phyloP scores from a whole-genome alignment of 2,113 vertebrate species.

The Egretta garzetta region DNA sequence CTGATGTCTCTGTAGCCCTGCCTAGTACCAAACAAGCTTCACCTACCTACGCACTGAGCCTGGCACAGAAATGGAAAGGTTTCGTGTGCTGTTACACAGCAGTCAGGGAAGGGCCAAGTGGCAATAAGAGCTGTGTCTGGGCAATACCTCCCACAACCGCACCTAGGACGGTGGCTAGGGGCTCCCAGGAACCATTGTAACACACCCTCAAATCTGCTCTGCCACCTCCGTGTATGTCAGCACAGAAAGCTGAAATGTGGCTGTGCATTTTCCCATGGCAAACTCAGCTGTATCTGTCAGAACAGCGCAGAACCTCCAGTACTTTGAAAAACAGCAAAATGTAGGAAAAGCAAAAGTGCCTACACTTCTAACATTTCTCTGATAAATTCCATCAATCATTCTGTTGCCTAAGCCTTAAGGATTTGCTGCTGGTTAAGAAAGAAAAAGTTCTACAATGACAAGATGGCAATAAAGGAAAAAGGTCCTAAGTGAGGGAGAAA shows the following conservation, averaged over 20 bases:
- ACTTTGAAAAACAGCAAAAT: background rate
- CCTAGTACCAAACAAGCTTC: background rate
- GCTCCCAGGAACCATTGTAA: background rate
- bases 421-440: background rate
- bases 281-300: background rate
- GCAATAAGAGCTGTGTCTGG: background rate
- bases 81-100: background rate
- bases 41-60: fast-evolving
- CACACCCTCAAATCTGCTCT: background rate
- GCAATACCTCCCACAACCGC: background rate
- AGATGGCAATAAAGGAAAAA: background rate
- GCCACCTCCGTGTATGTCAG: background rate
- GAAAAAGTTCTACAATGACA: background rate
- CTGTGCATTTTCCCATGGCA: background rate
- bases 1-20: background rate
- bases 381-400: background rate
- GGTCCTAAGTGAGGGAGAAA: background rate
- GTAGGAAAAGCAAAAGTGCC: background rate
- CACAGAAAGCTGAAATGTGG: background rate
- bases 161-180: fast-evolving
- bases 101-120: background rate
- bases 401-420: background rate
- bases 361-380: background rate
- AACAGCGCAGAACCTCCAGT: background rate
- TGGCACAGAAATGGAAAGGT: background rate